Conservation (phyloP, 1,140 invertebrate genomes). For the Rhagoletis zephyria region DNA sequence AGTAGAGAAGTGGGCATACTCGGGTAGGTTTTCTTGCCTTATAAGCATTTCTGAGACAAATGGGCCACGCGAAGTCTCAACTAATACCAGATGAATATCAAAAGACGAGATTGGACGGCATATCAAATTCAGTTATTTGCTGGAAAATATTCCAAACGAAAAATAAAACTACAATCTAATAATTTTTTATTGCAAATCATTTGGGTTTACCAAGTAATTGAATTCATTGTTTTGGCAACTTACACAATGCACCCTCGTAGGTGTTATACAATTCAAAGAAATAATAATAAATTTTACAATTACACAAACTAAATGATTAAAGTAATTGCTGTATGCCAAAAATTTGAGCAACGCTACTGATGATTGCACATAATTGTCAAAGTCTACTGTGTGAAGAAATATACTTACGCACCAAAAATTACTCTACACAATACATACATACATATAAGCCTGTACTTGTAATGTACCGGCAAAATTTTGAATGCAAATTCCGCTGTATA, state of each 20-base stretch:
- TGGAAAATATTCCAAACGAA: no score
- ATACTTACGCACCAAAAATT: neutral
- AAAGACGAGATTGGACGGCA: no score
- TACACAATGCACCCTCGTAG: neutral
- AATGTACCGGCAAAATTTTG: neutral
- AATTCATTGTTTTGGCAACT: neutral
- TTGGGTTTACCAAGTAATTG: neutral
- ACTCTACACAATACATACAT: no score
- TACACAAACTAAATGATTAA: neutral
- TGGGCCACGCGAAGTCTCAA: no score
- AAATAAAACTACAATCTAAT: no score
- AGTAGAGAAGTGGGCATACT: no score
- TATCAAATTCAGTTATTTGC: no score
- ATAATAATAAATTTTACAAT: neutral
- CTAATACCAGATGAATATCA: no score
- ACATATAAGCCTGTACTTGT: no score
- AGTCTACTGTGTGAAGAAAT: neutral
- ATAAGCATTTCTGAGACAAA: no score
- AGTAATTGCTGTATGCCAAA: neutral
- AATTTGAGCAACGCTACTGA: neutral
- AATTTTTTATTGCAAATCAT: neutral
- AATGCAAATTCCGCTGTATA: neutral
- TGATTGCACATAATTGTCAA: neutral
- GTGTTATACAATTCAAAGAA: neutral
- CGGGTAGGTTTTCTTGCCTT: no score